phyloP scores from a whole-genome alignment of 2,113 vertebrate genomes.

The Bungarus multicinctus region DNA sequence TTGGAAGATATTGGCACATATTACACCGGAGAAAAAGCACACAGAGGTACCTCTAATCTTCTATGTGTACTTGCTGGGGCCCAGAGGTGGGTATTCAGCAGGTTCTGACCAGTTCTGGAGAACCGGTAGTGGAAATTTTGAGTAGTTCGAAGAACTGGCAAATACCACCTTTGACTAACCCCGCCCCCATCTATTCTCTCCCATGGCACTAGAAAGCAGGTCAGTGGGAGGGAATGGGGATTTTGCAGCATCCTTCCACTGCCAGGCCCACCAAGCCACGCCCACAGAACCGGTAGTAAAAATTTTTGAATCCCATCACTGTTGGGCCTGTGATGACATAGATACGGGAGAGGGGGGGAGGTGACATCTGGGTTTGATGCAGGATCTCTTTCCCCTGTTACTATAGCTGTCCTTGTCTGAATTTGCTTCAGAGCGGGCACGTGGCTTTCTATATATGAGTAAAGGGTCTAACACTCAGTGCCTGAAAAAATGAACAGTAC shows the following conservation, averaged over 20 bases:
- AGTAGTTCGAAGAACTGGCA: too few species aligned
- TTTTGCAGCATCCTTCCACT: too few species aligned
- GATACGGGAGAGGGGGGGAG: background rate
- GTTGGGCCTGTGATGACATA: background rate
- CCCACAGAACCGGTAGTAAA: too few species aligned
- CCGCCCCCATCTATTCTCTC: too few species aligned
- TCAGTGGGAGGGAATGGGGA: too few species aligned
- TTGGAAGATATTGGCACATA: background rate
- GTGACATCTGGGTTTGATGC: background rate
- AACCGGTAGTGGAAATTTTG: too few species aligned
- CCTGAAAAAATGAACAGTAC: background rate
- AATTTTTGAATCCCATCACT: too few species aligned
- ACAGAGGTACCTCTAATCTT: background rate
- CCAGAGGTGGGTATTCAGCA: background rate
- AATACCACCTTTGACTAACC: too few species aligned
- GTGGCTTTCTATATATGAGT: background rate
- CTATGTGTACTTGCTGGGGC: background rate
- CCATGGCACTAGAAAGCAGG: too few species aligned
- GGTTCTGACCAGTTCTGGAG: too few species aligned
- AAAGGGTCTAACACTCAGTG: background rate
- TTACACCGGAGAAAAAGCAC: background rate
- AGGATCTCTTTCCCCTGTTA: background rate
- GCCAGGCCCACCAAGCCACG: too few species aligned
- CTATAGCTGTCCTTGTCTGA: background rate
- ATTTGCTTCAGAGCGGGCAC: background rate